Evolutionary conservation across 2,113 vertebrate genomes (phyloP), one percentile per base, ranked within the genome.

Genomic region (Scomber scombrus): DNA sequence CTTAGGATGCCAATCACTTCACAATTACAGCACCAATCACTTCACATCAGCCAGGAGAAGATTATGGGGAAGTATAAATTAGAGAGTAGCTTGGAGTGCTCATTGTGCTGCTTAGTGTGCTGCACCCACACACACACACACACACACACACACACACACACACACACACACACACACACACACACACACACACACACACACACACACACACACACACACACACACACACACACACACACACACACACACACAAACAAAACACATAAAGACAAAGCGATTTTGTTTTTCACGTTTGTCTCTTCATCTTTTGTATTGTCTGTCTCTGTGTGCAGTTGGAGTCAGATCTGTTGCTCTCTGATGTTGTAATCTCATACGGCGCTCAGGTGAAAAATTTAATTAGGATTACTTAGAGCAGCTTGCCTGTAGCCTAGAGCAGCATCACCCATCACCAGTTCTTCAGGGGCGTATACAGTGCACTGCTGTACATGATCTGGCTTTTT

Each of bases 281-380:
- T 68, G 34, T 54, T 73, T 52, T 65, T 78, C 62, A 71, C n/a
- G 0, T 52, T 57, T 86, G 26, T 88, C 56, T 72, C 52, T 78
- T 51, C 29, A 13, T 79, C 54, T 56, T 70, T 71, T 80, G 56
- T 81, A 57, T 78, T 57, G 71, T 81, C 78, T 89, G 71, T 88
- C 47, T 85, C 50, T 89, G 81, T 80, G 43, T 80, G 82, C 84
- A 90, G 81, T 72, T 81, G 71, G 89, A 92, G 85, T 87, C 75
- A 34, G 80, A 88, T 85, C 69, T 85, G 76, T 89, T 92, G 76
- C 71, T 84, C 77, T 70, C 81, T 52, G 84, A 91, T 78, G 85
- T 81, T 77, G 57, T 87, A 64, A 86, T 89, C 88, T 62, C 85
- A 34, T 86, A 88, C 55, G 80, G 82, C 73, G 13, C 69, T 65